Percentiles rank a stretch among this genome's conserved stretches.
These are phyloP conservation scores for Lagocephalus sceleratus DNA, from an alignment of 2,797 vertebrate species.

Conservation along the genomic window DNA sequence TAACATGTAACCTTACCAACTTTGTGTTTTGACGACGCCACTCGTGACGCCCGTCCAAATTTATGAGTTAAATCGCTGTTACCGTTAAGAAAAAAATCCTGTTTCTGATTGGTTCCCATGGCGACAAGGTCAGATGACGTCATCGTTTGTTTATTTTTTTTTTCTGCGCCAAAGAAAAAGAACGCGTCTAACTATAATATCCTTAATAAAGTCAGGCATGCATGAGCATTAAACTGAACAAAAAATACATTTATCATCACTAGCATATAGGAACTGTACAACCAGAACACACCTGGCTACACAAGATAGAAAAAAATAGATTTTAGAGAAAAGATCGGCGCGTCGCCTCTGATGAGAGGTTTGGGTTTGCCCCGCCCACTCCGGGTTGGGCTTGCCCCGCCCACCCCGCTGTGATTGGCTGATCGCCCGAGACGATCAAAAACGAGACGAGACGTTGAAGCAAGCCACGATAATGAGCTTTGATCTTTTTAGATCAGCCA, in stretches of 20 bases:
- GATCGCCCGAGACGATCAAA: background rate
- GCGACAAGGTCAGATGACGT: slow-evolving; percentile 18
- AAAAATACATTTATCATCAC: slow-evolving; percentile 42
- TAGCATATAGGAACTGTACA: slow-evolving; percentile 31
- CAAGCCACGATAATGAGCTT: background rate
- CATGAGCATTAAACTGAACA: slow-evolving; percentile 42
- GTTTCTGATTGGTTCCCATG: slow-evolving; percentile 12
- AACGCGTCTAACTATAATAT: slow-evolving; percentile 27
- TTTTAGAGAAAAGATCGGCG: slow-evolving; percentile 46
- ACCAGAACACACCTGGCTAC: slow-evolving; percentile 39
- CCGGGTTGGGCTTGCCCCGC: background rate
- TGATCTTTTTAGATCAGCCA: background rate
- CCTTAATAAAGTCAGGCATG: slow-evolving; percentile 53
- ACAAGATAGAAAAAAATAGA: slow-evolving; percentile 48
- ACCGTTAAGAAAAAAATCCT: background rate
- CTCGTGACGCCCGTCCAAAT: no score
- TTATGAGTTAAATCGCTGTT: background rate
- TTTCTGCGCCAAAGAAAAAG: slow-evolving; percentile 11
- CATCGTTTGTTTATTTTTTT: slow-evolving; percentile 5
- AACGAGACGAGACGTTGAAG: background rate
- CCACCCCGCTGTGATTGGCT: background rate
- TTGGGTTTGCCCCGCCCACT: background rate
- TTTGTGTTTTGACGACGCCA: no score
- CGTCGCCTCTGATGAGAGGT: background rate
- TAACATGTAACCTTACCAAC: background rate